Evolutionary conservation across 2,113 vertebrate species (phyloP).

Genomic region (Istiophorus platypterus): DNA sequence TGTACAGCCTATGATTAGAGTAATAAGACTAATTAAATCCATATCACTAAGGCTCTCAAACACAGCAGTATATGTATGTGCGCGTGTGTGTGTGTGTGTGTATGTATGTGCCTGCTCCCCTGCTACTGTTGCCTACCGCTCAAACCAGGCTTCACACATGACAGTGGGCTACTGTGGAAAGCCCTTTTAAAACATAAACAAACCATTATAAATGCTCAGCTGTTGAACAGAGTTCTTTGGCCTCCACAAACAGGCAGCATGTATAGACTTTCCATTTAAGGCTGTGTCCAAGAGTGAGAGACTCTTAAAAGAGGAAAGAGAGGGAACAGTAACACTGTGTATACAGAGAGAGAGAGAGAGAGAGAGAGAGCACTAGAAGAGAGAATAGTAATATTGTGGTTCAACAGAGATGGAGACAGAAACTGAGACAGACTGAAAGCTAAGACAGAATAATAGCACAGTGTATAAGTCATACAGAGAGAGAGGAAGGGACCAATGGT

Average conservation of each 20-base stretch:
- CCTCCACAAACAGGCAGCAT: constrained; percentile 69
- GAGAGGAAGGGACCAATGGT: background rate
- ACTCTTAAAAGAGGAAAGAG: constrained; percentile 70
- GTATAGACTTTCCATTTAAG: constrained; percentile 84
- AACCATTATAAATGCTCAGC: constrained; percentile 80
- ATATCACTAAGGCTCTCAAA: constrained; percentile 60
- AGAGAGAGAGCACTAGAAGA: constrained; percentile 43
- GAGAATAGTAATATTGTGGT: constrained; percentile 65
- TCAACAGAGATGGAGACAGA: constrained; percentile 54
- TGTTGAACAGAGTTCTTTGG: constrained; percentile 70
- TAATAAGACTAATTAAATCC: constrained; percentile 81
- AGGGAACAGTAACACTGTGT: constrained; percentile 76
- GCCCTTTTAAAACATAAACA: constrained; percentile 79
- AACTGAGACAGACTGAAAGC: constrained; percentile 37
- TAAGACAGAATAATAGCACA: constrained; percentile 44
- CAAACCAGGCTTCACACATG: constrained; percentile 66
- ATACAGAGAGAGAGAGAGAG: constrained; percentile 44
- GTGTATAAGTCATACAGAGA: constrained; percentile 26
- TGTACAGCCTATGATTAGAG: constrained; percentile 79
- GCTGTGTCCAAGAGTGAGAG: constrained; percentile 60
- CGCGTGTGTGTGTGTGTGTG: constrained; percentile 1
- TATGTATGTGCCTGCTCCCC: constrained; percentile 14
- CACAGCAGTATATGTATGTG: constrained; percentile 30
- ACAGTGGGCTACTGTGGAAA: constrained; percentile 77
- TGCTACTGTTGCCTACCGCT: constrained; percentile 52